Base-by-base conservation (phyloP, 2,113 vertebrate species). In the Numenius arquata region DNA sequence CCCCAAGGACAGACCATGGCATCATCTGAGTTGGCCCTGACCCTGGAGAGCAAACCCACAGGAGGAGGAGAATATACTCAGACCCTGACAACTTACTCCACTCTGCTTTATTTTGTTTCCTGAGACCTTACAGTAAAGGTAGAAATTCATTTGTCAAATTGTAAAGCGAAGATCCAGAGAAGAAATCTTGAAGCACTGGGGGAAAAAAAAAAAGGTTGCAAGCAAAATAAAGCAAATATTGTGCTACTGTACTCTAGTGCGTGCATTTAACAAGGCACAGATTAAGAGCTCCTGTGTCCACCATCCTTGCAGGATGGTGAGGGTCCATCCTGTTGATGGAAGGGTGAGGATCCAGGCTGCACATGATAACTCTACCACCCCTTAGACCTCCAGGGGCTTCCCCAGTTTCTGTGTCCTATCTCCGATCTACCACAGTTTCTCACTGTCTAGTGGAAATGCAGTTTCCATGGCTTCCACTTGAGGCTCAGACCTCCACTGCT, bases 391-490 rank as follows among this genome's bases (percentile, higher is more conserved):
- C n/a, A 40, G 12, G 32, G 34, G 23, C 56, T 90, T 90, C 66
- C 75, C 41, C 59, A 66, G 0, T n/a, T 93, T 74, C 79, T 32
- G 20, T 36, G 68, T 11, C 26, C 34, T 30, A 0, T 52, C 11
- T 61, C n/a, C 40, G 6, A 65, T 48, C 75, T 88, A 41, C 56
- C 71, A 29, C 47, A 18, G 63, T 41, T 62, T 53, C 76, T 62
- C n/a, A 10, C 58, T 73, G 27, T 32, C 32, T 77, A 3, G 29
- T 74, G 80, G 71, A 84, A 84, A 72, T 78, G 89, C 86, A 93
- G 93, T 96, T 96, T 95, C 93, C 94, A 87, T 86, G 76, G 80
- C 94, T 95, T 92, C 94, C 95, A 89, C 95, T 93, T 87, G 94
- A 96, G 95, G 96, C 93, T 93, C 86, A 93, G 83, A 43, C 23